These are phyloP conservation scores for Epinotia nisella DNA, from an alignment of 2,888 invertebrate species.

Conservation along the genomic window DNA sequence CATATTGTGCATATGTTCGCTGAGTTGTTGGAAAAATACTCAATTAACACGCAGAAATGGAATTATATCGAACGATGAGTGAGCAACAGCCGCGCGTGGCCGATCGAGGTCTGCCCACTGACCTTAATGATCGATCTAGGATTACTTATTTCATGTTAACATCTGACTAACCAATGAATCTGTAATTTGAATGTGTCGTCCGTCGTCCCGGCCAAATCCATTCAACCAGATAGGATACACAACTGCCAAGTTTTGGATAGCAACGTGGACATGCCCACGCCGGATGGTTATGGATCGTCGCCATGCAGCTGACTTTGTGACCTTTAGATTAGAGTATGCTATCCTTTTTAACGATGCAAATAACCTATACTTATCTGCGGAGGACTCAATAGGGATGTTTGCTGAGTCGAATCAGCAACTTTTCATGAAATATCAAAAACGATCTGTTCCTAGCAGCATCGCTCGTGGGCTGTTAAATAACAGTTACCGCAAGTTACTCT, in stretches of 20 bases:
- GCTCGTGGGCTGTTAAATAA: no score
- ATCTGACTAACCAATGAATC: neutral
- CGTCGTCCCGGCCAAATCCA: conserved; percentile 5
- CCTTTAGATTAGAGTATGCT: conserved; percentile 23
- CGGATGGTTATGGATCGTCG: conserved; percentile 32
- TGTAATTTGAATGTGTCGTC: conserved; percentile 9
- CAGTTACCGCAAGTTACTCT: neutral
- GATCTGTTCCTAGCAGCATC: no score
- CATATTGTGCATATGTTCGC: conserved; percentile 11
- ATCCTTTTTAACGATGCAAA: neutral
- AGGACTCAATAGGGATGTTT: neutral
- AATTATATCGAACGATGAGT: conserved; percentile 3
- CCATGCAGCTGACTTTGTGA: conserved; percentile 26
- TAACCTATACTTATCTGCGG: conserved; percentile 2
- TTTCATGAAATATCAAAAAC: no score
- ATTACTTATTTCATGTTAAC: conserved; percentile 1
- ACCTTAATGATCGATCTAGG: conserved; percentile 4
- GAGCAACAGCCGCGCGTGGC: neutral
- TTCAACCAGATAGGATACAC: neutral
- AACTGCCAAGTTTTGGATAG: conserved; percentile 27
- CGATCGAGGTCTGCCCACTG: conserved; percentile 11
- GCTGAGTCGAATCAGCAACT: neutral
- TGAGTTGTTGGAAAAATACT: conserved; percentile 3
- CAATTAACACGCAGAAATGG: conserved; percentile 18
- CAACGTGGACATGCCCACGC: conserved; percentile 6